Base-by-base conservation (phyloP, 2,113 vertebrate species). In the Nematolebias whitei region DNA sequence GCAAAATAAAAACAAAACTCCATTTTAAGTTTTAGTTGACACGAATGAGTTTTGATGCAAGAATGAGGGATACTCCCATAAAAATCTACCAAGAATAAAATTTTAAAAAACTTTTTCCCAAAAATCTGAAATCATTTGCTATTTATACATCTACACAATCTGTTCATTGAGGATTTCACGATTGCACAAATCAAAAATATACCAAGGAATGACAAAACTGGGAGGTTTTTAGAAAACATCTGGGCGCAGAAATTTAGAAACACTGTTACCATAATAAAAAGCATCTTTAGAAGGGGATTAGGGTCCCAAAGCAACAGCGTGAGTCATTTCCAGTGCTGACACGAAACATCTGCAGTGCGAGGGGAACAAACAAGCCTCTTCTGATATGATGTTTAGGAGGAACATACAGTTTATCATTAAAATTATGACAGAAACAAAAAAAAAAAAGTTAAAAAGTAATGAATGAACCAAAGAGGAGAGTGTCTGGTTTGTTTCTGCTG, bases 401-500 rank as follows among this genome's bases (percentile, higher is more conserved):
- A 24, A 60, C 18, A 29, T 56, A 38, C 3, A 8, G 26, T 58
- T 55, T 13, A 70, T 60, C 9, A 24, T n/a, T n/a, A n/a, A n/a
- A n/a, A n/a, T n/a, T n/a, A 50, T 23, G 14, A 19, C 7, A 38
- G 58, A 47, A n/a, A n/a, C 20, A 26, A n/a, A 4, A 55, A 23
- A 19, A 53, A 44, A 32, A 59, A 2, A 49, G 58, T 11, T n/a
- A 50, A 40, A 44, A 52, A 38, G 44, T n/a, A 61, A 57, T 61
- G 4, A n/a, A 20, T 47, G 8, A 20, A 8, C 20, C 16, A 45
- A n/a, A 54, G 63, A 57, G 72, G 29, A 32, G 15, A 74, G 71
- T 52, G 0, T 87, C 82, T 85, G 50, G 54, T 61, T 78, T 78
- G 44, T 29, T 50, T 80, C 26, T 79, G 84, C 83, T 84, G 79